Base-by-base conservation (phyloP, 2,888 invertebrate species). In the Corythucha ciliata region DNA sequence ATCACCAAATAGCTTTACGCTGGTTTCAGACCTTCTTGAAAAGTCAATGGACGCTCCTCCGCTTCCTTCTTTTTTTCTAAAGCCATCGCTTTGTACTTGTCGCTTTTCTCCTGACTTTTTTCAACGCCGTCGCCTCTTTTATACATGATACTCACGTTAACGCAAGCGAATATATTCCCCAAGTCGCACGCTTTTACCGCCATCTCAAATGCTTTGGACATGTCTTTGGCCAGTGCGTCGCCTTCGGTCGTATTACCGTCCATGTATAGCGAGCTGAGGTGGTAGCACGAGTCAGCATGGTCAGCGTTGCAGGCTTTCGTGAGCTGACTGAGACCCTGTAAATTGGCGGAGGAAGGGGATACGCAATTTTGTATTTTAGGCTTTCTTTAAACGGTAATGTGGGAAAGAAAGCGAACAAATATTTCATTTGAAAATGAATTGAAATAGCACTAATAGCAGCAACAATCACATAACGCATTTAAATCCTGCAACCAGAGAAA, bases 91-190 rank as follows among this genome's bases (percentile, higher is more conserved):
- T 81, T 83, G 65, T 79, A 91, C 57, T 77, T 75, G 52, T 83
- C 78, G 0, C 87, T 81, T 63, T 85, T 72, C 50, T 78, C 76
- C 42, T 70, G 64, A 67, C 84, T 79, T 65, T 84, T 79, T 47
- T 79, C 78, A 0, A 80, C 82, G 2, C 92, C 92, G 57, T 92
- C 87, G 12, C 91, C 91, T 65, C 78, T 78, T 26, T 75, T 74
- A 66, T 87, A 86, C 85, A 91, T 90, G 67, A 84, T 79, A 64
- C 90, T 83, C 1, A 93, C 72, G 71, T 94, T 94, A 0, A 83
- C 83, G 71, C 97, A 97, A 0, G 88, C 86, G 64, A 6, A 3
- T 40, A 49, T 41, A 64, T 91, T 84, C 1, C 60, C 55, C 18
- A 81, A 69, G 56, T 90, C 83, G 67, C 96, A 97, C 0, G 83